Evolutionary conservation across 2,797 vertebrate species (phyloP), one percentile per base, ranked within the genome.

Genomic region (Tapirus indicus): DNA sequence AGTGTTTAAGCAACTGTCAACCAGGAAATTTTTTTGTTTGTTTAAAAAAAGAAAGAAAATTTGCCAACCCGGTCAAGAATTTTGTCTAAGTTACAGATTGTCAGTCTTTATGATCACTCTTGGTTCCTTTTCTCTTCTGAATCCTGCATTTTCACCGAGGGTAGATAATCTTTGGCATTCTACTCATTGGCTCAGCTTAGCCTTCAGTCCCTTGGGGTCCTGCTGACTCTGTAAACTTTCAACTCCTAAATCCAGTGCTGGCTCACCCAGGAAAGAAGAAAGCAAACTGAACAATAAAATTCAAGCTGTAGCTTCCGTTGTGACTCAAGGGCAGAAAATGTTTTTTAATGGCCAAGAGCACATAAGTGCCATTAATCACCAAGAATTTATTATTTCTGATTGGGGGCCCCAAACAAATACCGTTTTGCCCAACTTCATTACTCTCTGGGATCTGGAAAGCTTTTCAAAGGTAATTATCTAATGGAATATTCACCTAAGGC

Each of bases 241-340:
- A 97, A 96, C 97, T 99, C 96, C 94, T 98, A 98, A 98, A 98
- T 97, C 88, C 97, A 98, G 94, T 72, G 92, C 97, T 97, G 98
- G 96, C 97, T 99, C 97, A 98, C 98, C 98, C 97, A 98, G 98
- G 98, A 98, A 99, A 98, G 91, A n/a, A 98, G 96, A 97, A 91
- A 91, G 93, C 2, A 79, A 98, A 98, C 62, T 85, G 95, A 97
- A 97, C 98, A 97, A 95, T 98, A 98, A 98, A 98, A 98, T 98
- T 97, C 94, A 98, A 98, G 98, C 97, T 96, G 89, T 96, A 97
- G 97, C 98, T 98, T 98, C 98, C 97, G 95, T 98, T 98, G 98
- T 98, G 98, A 98, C 97, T 98, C 97, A 98, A 98, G 88, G 97
- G 98, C 98, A 98, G 98, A 98, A 99, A 98, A 98, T 97, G 97